Conservation (phyloP, 2,113 vertebrate species). For the Orthonyx spaldingii region DNA sequence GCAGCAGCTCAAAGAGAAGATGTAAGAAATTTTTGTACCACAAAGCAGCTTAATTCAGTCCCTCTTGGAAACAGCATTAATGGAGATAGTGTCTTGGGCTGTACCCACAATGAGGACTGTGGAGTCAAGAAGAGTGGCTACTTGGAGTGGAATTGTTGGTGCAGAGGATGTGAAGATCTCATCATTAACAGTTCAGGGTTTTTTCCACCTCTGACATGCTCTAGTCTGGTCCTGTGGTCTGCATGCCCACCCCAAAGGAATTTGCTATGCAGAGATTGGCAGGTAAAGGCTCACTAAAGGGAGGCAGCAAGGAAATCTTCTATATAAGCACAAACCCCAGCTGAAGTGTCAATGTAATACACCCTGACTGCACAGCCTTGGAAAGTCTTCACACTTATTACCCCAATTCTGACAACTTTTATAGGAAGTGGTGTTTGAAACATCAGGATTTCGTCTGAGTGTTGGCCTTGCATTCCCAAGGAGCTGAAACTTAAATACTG, state of each 20-base stretch:
- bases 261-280: background rate
- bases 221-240: background rate
- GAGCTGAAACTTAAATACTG: background rate
- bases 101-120: background rate
- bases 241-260: background rate
- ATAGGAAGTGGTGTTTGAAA: background rate
- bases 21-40: background rate
- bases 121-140: background rate
- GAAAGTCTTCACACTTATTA: background rate
- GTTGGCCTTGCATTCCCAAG: background rate
- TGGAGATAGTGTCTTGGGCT: background rate
- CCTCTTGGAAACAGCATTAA: background rate
- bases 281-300: background rate
- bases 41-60: background rate
- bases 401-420: background rate
- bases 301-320: background rate
- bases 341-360: background rate
- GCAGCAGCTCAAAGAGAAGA: background rate
- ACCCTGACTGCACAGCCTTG: background rate
- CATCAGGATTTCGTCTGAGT: background rate
- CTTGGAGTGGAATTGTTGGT: background rate
- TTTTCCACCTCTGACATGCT: background rate
- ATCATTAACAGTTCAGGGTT: background rate
- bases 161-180: background rate
- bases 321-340: background rate